Conservation (phyloP, 2,797 vertebrate species). For the Sebastes matsubarae region DNA sequence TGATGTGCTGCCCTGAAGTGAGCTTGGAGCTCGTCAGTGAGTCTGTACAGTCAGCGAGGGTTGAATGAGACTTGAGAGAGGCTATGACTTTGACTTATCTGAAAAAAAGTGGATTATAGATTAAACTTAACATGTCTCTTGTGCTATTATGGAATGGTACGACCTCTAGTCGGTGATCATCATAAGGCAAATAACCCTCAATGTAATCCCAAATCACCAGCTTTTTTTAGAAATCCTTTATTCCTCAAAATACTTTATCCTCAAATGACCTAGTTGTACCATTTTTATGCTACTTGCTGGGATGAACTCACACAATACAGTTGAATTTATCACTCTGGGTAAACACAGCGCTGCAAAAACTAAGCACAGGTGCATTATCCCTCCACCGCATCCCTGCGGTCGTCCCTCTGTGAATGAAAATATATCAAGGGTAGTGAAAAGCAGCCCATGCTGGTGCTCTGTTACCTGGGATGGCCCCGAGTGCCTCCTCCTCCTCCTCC, state of each 20-base stretch:
- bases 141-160: not conserved
- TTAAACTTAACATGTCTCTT: constrained; percentile 23
- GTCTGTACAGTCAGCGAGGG: constrained; percentile 10
- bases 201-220: not conserved
- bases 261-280: constrained; percentile 26
- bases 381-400: constrained; percentile 8
- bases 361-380: not conserved
- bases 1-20: constrained; percentile 38
- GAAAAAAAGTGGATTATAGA: constrained; percentile 20
- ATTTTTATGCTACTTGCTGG: not conserved
- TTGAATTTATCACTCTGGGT: not conserved
- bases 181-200: constrained; percentile 3
- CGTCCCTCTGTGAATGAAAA: constrained; percentile 16
- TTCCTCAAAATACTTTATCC: not conserved
- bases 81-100: constrained; percentile 44
- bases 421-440: constrained; percentile 15
- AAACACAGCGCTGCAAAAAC: not conserved
- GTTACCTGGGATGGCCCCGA: constrained; percentile 52
- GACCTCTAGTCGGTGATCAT: constrained; percentile 2
- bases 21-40: constrained; percentile 14
- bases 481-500: constrained; percentile 12
- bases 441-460: constrained; percentile 19
- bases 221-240: not conserved
- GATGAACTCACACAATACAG: not conserved
- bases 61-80: constrained; percentile 27